Evolutionary conservation across 2,113 vertebrate genomes (phyloP).

Genomic region (Crotophaga sulcirostris): DNA sequence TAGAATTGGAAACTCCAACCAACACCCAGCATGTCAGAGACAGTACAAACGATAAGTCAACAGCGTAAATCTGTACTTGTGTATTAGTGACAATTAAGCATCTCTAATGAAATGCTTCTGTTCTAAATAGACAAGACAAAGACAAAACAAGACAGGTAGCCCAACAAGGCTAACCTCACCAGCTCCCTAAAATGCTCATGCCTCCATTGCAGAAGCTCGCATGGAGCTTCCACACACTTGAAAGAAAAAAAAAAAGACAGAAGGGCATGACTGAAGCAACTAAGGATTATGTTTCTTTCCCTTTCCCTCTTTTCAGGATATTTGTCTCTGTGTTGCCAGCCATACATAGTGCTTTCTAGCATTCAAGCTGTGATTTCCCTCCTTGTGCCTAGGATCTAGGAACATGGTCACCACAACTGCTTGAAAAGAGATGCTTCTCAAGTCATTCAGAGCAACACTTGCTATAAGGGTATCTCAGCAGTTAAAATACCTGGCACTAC

Average conservation of each 20-base stretch:
- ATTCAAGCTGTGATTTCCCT: neutral
- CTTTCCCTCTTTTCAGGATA: neutral
- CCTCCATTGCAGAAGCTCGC: neutral
- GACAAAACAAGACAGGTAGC: neutral
- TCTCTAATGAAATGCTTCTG: neutral
- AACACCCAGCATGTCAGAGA: neutral
- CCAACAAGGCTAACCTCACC: neutral
- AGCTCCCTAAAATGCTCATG: neutral
- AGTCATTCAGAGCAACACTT: neutral
- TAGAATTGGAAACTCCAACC: neutral
- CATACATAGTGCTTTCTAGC: neutral
- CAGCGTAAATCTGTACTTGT: neutral
- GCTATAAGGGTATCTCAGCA: neutral
- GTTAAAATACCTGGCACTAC: neutral
- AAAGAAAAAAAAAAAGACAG: neutral
- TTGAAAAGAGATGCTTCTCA: neutral
- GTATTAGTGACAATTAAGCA: neutral
- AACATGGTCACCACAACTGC: accelerated
- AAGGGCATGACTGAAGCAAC: neutral
- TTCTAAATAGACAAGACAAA: neutral
- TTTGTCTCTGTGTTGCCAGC: neutral
- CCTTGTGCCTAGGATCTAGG: neutral
- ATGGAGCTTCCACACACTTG: neutral
- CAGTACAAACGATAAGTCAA: neutral
- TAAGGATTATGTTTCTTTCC: neutral